phyloP scores from a whole-genome alignment of 2,797 vertebrate species.

The Potorous gilbertii region DNA sequence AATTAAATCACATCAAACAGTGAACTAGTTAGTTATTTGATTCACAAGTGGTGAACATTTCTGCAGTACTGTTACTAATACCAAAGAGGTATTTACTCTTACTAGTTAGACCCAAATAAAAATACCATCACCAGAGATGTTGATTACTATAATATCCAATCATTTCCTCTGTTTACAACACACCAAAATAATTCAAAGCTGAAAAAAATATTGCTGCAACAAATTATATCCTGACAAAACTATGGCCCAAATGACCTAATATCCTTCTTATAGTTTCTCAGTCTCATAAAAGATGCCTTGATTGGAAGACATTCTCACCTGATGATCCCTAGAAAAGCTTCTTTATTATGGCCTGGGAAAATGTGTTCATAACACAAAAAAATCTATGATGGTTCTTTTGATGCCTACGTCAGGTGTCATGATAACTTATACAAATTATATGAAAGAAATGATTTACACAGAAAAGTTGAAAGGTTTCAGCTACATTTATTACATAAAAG shows the following conservation, averaged over 20 bases:
- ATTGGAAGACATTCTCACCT: neutral
- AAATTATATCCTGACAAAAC: neutral
- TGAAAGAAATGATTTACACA: neutral
- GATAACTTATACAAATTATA: neutral
- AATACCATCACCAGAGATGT: neutral
- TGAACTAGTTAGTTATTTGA: slow-evolving; percentile 16
- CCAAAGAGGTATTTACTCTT: neutral
- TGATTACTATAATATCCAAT: neutral
- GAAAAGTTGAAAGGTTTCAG: neutral
- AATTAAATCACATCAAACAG: slow-evolving; percentile 34
- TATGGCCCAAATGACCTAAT: neutral
- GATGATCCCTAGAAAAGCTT: neutral
- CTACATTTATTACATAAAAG: neutral
- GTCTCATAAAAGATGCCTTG: neutral
- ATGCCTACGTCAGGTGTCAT: neutral
- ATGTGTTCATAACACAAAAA: neutral
- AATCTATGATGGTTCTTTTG: neutral
- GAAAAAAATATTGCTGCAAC: neutral
- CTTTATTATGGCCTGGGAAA: neutral
- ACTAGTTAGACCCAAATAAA: neutral
- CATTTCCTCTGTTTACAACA: slow-evolving; percentile 38
- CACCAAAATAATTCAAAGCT: slow-evolving; percentile 35
- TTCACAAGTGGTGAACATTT: neutral
- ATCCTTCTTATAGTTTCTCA: neutral
- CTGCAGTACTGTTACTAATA: neutral